Conservation (phyloP, 2,113 vertebrate species). For the Anolis sagrei region DNA sequence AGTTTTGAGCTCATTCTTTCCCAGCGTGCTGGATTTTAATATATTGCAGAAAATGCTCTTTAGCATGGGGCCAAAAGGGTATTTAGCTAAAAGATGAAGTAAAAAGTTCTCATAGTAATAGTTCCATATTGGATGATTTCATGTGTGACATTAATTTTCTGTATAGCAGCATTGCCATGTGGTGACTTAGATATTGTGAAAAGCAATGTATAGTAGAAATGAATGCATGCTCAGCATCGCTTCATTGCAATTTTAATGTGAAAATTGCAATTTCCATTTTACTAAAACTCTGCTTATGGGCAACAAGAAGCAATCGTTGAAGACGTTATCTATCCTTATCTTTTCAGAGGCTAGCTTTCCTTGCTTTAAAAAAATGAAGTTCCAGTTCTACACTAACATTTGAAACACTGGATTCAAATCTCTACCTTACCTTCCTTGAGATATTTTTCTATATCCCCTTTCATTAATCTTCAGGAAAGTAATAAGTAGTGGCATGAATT, state of each 20-base stretch:
- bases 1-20: not conserved
- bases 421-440: too few species aligned
- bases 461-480: too few species aligned
- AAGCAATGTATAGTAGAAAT: not conserved
- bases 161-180: not conserved
- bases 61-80: not conserved
- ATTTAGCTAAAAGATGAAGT: not conserved
- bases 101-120: slow-evolving; percentile 4
- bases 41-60: not conserved
- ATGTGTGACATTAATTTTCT: slow-evolving; percentile 7
- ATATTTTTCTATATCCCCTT: too few species aligned
- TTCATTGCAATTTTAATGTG: not conserved
- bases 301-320: not conserved
- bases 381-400: not conserved
- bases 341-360: not conserved
- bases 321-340: not conserved
- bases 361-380: not conserved
- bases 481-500: too few species aligned
- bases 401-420: not conserved
- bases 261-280: slow-evolving; percentile 15
- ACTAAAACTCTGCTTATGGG: not conserved
- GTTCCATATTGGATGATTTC: slow-evolving; percentile 2
- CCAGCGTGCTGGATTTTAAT: not conserved
- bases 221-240: not conserved
- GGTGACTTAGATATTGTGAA: slow-evolving; percentile 8